A percentile compares a stretch with the other conserved stretches of the same genome.
Conservation (phyloP, 1,140 invertebrate genomes). For the Plodia interpunctella region DNA sequence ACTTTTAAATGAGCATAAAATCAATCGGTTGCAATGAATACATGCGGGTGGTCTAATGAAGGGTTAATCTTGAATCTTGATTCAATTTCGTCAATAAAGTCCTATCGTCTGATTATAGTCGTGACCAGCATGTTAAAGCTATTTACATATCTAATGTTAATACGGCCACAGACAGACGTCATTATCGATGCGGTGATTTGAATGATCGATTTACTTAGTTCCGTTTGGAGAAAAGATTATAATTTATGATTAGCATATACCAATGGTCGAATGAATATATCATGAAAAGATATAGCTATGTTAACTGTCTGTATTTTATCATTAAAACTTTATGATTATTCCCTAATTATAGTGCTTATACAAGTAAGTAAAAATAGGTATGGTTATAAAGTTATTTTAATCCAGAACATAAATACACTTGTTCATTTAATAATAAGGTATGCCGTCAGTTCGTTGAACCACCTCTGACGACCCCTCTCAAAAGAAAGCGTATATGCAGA, state of each 20-base stretch:
- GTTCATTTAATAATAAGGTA: too few relatives aligned
- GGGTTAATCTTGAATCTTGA: conserved; percentile 37
- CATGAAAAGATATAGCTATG: too few relatives aligned
- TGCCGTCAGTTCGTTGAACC: not conserved
- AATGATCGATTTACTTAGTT: conserved; percentile 1
- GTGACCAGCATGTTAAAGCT: conserved; percentile 7
- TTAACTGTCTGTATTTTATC: too few relatives aligned
- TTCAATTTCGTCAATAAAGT: conserved; percentile 33
- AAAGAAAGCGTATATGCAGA: conserved; percentile 8
- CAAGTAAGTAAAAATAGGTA: too few relatives aligned
- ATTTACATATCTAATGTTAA: conserved; percentile 9
- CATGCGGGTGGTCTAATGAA: conserved; percentile 48
- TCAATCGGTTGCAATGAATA: conserved; percentile 9
- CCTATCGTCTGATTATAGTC: conserved; percentile 24
- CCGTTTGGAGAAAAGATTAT: not conserved
- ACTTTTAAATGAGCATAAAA: conserved; percentile 6
- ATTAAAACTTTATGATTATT: too few relatives aligned
- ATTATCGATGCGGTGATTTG: not conserved
- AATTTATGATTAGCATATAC: not conserved
- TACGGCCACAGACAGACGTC: not conserved
- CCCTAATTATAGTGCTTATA: too few relatives aligned
- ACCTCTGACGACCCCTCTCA: not conserved
- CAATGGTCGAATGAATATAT: too few relatives aligned
- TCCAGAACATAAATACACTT: too few relatives aligned
- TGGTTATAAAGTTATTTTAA: too few relatives aligned